Evolutionary conservation across 2,797 vertebrate genomes (phyloP).

Genomic region (Urocyon cinereoargenteus): DNA sequence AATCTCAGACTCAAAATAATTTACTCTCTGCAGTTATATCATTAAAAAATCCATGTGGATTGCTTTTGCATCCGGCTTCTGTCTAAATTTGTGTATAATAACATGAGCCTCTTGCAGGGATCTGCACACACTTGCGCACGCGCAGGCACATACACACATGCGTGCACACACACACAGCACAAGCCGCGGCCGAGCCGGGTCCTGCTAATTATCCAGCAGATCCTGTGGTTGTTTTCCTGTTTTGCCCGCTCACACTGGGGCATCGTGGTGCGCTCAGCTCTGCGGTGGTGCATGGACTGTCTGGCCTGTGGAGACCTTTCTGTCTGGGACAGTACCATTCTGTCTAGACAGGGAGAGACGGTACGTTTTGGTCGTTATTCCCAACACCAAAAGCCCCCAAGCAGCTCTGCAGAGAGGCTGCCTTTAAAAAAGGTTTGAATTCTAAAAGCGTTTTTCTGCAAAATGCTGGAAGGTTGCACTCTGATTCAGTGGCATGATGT

Average conservation of each 20-base stretch:
- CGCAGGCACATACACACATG: no score
- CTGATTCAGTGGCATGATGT: background rate
- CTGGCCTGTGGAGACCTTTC: constrained; percentile 86
- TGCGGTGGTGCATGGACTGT: constrained; percentile 74
- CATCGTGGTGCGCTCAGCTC: constrained; percentile 64
- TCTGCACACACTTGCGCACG: rapidly evolving
- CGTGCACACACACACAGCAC: background rate
- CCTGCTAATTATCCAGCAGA: background rate
- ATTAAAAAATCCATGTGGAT: background rate
- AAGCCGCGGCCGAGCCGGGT: background rate
- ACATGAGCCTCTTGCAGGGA: background rate
- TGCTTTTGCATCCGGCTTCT: background rate
- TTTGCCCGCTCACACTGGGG: constrained; percentile 25
- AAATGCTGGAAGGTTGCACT: constrained; percentile 63
- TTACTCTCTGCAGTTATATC: background rate
- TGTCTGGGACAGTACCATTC: constrained; percentile 90
- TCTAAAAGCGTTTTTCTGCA: constrained; percentile 68
- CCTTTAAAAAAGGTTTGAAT: constrained; percentile 80
- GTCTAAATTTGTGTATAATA: background rate
- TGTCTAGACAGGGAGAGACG: constrained; percentile 87
- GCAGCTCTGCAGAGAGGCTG: background rate
- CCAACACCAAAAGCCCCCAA: background rate
- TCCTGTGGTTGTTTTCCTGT: constrained; percentile 48
- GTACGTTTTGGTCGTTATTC: constrained; percentile 52
- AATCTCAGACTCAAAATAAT: background rate